phyloP scores from a whole-genome alignment of 2,888 invertebrate genomes.

The Blomia tropicalis region DNA sequence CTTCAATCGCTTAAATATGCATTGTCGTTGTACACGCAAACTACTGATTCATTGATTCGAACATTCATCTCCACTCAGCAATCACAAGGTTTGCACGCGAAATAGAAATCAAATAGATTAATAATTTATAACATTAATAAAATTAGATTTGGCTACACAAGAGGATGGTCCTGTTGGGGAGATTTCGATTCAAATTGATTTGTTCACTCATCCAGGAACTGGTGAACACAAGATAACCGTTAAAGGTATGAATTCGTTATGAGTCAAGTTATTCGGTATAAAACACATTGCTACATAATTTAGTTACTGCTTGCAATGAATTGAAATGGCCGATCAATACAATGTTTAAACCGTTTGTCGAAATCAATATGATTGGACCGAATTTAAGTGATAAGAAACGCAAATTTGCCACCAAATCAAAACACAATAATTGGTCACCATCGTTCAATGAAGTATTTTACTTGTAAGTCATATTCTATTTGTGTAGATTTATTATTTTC shows the following conservation, averaged over 20 bases:
- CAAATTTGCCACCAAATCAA: conserved; percentile 93
- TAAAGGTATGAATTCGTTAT: conserved; percentile 55
- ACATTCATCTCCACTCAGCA: conserved; percentile 94
- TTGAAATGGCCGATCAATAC: conserved; percentile 91
- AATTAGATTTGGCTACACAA: conserved; percentile 59
- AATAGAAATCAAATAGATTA: not conserved
- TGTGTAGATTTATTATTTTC: not conserved
- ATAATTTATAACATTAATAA: conserved; percentile 39
- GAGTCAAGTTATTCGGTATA: not conserved
- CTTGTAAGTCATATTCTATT: conserved; percentile 57
- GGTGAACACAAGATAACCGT: conserved; percentile 98
- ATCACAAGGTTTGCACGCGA: conserved; percentile 62
- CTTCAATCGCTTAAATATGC: conserved; percentile 91
- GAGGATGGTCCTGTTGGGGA: conserved; percentile 79
- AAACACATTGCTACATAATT: not conserved
- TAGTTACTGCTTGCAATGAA: conserved; percentile 95
- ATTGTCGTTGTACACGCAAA: conserved; percentile 93
- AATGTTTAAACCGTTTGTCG: conserved; percentile 97
- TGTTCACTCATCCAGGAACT: conserved; percentile 95
- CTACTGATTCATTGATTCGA: conserved; percentile 96
- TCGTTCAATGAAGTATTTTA: conserved; percentile 98
- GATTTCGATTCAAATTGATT: conserved; percentile 90
- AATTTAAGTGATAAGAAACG: conserved; percentile 92
- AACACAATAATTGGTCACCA: conserved; percentile 96
- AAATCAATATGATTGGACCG: conserved; percentile 93